phyloP scores from a whole-genome alignment of 1,140 invertebrate species.

The Ptiloglossa arizonensis region DNA sequence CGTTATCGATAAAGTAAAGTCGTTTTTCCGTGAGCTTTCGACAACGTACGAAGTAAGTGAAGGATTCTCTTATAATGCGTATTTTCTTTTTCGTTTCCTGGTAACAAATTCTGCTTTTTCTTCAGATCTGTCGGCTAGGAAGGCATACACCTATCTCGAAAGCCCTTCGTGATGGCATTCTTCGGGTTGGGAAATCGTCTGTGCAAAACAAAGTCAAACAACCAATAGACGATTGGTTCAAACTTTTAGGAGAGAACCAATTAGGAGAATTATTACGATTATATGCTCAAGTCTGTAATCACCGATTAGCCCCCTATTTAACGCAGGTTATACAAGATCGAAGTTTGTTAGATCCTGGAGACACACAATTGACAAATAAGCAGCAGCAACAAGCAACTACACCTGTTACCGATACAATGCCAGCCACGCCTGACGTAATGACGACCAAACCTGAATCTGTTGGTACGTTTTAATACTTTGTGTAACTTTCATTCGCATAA shows the following conservation, averaged over 20 bases:
- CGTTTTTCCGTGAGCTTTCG: slow-evolving; percentile 96
- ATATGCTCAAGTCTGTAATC: slow-evolving; percentile 92
- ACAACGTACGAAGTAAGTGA: slow-evolving; percentile 92
- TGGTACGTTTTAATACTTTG: slow-evolving; percentile 62
- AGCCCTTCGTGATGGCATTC: slow-evolving; percentile 92
- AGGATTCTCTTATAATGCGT: background rate
- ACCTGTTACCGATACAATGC: slow-evolving; percentile 76
- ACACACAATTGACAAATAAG: slow-evolving; percentile 63
- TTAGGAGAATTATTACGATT: slow-evolving; percentile 91
- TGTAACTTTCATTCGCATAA: background rate
- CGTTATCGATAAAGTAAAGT: slow-evolving; percentile 89
- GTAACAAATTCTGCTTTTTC: slow-evolving; percentile 3
- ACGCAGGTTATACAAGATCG: slow-evolving; percentile 91
- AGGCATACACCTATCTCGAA: slow-evolving; percentile 93
- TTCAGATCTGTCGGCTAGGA: slow-evolving; percentile 91
- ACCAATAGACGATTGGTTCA: slow-evolving; percentile 95
- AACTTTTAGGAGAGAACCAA: slow-evolving; percentile 89
- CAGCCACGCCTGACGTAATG: slow-evolving; percentile 79
- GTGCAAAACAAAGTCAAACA: slow-evolving; percentile 84
- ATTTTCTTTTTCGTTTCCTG: background rate
- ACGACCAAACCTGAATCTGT: slow-evolving; percentile 75
- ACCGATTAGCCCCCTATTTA: slow-evolving; percentile 91
- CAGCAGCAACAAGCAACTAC: slow-evolving; percentile 61
- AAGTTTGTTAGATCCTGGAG: slow-evolving; percentile 87
- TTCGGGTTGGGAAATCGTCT: slow-evolving; percentile 90